Conservation (phyloP, 2,888 invertebrate genomes). For the Tribolium freemani region DNA sequence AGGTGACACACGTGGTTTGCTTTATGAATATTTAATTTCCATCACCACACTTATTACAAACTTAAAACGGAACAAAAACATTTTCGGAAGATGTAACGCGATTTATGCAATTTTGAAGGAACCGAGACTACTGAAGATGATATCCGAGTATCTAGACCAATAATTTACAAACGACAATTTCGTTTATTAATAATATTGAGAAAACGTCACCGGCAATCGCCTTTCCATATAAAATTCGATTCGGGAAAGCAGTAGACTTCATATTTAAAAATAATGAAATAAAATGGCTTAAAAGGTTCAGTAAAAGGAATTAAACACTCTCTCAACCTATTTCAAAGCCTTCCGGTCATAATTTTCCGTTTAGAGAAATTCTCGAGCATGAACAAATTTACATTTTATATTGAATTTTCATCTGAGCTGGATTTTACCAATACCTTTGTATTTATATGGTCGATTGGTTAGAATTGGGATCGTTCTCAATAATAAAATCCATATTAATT, state of each 20-base stretch:
- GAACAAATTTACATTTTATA: constrained; percentile 44
- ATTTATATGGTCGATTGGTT: constrained; percentile 38
- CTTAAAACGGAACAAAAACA: constrained; percentile 7
- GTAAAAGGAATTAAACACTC: constrained; percentile 35
- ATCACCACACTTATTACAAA: constrained; percentile 2
- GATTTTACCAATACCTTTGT: constrained; percentile 38
- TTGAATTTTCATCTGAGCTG: constrained; percentile 38
- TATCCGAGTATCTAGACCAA: constrained; percentile 7
- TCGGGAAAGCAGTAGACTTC: constrained; percentile 16
- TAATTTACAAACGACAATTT: neutral
- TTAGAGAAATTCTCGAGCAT: constrained; percentile 42
- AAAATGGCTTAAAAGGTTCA: constrained; percentile 33
- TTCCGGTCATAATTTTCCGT: constrained; percentile 42
- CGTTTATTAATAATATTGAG: neutral
- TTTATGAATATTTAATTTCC: constrained; percentile 8
- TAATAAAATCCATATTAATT: constrained; percentile 12
- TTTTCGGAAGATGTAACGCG: constrained; percentile 14
- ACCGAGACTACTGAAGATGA: neutral
- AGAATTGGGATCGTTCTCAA: constrained; percentile 7
- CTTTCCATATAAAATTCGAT: constrained; percentile 20
- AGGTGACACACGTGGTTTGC: neutral
- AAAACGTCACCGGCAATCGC: neutral
- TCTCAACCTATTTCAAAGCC: constrained; percentile 39
- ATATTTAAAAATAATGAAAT: constrained; percentile 38
- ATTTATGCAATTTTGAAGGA: constrained; percentile 6